These are phyloP conservation scores for Epinephelus cyanopodus DNA, from an alignment of 2,113 vertebrate species.

Conservation along the genomic window DNA sequence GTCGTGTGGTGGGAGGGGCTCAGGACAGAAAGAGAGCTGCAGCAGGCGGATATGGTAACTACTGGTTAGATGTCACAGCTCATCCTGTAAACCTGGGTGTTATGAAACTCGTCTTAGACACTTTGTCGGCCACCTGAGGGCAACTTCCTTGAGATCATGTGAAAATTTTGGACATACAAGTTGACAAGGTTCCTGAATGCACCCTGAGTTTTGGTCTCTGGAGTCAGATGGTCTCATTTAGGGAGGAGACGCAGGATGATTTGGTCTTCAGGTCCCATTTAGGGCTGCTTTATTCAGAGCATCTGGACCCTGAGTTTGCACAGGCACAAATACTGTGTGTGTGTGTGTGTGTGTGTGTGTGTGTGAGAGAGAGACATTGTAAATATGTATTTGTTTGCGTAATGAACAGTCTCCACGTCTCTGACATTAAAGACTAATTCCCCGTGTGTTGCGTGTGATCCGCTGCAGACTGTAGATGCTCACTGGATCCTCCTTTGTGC, in stretches of 20 bases:
- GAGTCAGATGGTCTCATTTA: background rate
- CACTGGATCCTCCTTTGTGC: constrained; percentile 28
- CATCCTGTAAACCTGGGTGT: background rate
- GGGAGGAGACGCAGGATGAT: background rate
- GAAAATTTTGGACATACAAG: background rate
- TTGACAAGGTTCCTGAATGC: background rate
- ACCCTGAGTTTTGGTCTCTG: background rate
- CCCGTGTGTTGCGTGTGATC: background rate
- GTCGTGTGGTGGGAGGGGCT: no score
- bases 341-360: background rate
- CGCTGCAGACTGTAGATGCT: background rate
- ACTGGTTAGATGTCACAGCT: background rate
- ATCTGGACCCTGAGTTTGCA: background rate
- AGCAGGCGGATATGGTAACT: no score
- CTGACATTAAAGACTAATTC: constrained; percentile 22
- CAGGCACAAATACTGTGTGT: background rate
- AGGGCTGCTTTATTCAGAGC: constrained; percentile 3
- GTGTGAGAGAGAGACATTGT: background rate
- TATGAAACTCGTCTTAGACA: background rate
- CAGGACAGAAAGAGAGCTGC: no score
- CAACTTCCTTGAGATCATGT: background rate
- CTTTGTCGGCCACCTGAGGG: background rate
- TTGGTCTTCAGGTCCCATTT: background rate
- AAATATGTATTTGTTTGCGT: constrained; percentile 19
- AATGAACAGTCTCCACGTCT: constrained; percentile 9